phyloP scores from a whole-genome alignment of 2,888 invertebrate species.

The Smittia sp. region DNA sequence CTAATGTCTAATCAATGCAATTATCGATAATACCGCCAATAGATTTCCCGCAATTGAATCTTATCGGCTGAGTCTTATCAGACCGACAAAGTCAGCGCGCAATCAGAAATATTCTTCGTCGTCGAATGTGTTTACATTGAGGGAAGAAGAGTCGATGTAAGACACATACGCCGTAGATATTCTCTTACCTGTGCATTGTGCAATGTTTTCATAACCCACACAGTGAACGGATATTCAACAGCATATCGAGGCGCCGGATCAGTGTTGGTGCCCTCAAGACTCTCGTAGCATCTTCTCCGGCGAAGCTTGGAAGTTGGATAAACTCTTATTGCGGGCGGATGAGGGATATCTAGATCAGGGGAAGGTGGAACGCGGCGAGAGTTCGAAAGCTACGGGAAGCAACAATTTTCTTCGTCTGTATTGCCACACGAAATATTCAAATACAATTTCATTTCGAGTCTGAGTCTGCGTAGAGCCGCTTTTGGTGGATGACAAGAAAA shows the following conservation, averaged over 20 bases:
- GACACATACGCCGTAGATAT: not conserved
- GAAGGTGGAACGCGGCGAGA: not conserved
- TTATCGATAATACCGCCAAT: not conserved
- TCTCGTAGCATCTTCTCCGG: not conserved
- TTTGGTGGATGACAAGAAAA: slow-evolving; percentile 16
- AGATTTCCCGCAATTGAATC: not conserved
- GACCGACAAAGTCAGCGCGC: not conserved
- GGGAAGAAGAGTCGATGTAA: not conserved
- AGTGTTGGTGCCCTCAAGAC: not conserved
- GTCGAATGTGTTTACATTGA: not conserved
- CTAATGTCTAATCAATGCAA: not conserved
- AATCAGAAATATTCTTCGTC: not conserved
- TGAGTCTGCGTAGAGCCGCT: slow-evolving; percentile 33
- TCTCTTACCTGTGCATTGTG: slow-evolving; percentile 40
- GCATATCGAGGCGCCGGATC: not conserved
- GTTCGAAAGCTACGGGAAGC: slow-evolving; percentile 31
- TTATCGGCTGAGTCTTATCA: not conserved
- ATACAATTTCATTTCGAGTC: slow-evolving; percentile 11
- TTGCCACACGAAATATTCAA: slow-evolving; percentile 13
- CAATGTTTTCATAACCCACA: slow-evolving; percentile 36
- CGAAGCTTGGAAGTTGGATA: not conserved
- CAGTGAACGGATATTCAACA: slow-evolving; percentile 28
- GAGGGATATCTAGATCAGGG: not conserved
- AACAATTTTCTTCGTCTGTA: slow-evolving; percentile 34
- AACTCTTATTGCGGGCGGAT: not conserved